phyloP scores from a whole-genome alignment of 1,140 invertebrate species.

The Eciton burchellii region DNA sequence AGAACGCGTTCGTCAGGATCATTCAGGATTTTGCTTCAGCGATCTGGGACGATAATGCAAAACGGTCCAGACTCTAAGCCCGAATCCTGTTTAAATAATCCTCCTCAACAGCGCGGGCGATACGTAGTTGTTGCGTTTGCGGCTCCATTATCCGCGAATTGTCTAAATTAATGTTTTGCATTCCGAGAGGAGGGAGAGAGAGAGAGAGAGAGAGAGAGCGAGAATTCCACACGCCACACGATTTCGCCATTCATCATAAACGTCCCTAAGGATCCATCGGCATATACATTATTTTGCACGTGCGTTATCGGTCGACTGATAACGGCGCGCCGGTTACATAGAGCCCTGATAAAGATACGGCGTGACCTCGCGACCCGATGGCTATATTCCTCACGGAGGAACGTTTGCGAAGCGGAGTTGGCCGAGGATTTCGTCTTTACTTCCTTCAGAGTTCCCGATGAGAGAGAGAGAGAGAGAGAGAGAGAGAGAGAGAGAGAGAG shows the following conservation, averaged over 20 bases:
- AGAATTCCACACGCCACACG: slow-evolving; percentile 4
- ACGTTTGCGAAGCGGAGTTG: slow-evolving; percentile 55
- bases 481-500: too few species aligned
- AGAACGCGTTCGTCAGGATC: not conserved
- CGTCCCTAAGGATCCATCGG: slow-evolving; percentile 70
- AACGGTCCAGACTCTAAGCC: too few species aligned
- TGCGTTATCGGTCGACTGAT: slow-evolving; percentile 77
- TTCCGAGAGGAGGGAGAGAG: not conserved
- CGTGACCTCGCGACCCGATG: slow-evolving; percentile 81
- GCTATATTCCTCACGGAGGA: slow-evolving; percentile 77
- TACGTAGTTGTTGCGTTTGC: too few species aligned
- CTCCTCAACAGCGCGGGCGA: too few species aligned
- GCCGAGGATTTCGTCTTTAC: slow-evolving; percentile 38
- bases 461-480: too few species aligned
- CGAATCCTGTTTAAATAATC: too few species aligned
- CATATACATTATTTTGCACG: slow-evolving; percentile 81
- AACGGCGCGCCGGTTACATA: slow-evolving; percentile 75
- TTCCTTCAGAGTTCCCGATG: slow-evolving; percentile 10
- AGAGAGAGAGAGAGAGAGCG: not conserved
- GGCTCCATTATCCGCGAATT: not conserved
- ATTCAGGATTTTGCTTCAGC: too few species aligned
- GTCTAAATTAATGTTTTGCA: slow-evolving; percentile 22
- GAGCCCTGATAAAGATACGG: slow-evolving; percentile 80
- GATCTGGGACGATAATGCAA: too few species aligned
- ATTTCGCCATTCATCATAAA: slow-evolving; percentile 11